Evolutionary conservation across 1,140 invertebrate species (phyloP).

Genomic region (Schlechtendalia chinensis): DNA sequence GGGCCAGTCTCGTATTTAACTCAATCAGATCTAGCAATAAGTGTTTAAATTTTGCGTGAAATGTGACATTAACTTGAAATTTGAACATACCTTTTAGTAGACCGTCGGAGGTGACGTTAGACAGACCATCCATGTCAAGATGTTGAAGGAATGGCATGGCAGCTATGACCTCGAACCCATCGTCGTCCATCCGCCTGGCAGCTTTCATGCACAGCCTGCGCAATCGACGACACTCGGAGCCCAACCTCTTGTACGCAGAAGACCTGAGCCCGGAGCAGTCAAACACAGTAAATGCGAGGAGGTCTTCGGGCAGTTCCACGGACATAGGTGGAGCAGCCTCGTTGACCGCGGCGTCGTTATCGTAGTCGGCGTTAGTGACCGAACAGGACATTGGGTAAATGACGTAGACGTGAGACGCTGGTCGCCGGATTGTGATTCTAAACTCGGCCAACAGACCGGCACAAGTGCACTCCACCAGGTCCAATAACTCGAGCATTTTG

Average conservation of each 20-base stretch:
- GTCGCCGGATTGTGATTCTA: background rate
- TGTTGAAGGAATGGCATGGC: constrained; percentile 9
- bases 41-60: too few relatives aligned
- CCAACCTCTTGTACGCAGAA: constrained; percentile 10
- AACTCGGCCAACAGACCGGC: constrained; percentile 41
- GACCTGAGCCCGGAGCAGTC: constrained; percentile 18
- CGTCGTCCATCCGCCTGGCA: constrained; percentile 15
- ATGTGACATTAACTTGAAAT: too few relatives aligned
- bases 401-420: background rate
- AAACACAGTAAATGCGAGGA: background rate
- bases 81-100: constrained; percentile 1
- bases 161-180: constrained; percentile 14
- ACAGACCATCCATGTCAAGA: constrained; percentile 1
- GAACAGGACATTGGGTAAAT: constrained; percentile 6
- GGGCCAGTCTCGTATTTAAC: too few relatives aligned
- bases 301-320: constrained; percentile 17
- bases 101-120: constrained; percentile 15
- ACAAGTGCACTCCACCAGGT: constrained; percentile 9
- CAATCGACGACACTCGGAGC: background rate
- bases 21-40: too few relatives aligned
- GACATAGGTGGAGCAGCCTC: background rate
- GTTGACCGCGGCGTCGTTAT: background rate
- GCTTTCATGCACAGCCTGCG: constrained; percentile 21
- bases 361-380: background rate
- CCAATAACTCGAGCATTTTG: background rate